Conservation (phyloP, 2,888 invertebrate species). For the Calameuta filiformis region DNA sequence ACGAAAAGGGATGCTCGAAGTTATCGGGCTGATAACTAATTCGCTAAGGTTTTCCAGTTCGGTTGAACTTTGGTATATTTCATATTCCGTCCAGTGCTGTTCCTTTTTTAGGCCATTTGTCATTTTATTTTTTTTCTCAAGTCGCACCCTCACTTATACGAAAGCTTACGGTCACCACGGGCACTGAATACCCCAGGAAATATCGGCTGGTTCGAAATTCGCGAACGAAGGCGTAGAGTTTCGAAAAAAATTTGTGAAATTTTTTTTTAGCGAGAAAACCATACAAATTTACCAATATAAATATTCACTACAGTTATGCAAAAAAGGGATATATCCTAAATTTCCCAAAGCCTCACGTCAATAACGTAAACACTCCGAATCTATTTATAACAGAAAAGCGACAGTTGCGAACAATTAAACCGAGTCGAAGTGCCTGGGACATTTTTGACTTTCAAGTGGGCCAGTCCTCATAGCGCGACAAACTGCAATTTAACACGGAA, state of each 20-base stretch:
- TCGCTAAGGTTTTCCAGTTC: background rate
- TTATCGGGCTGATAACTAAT: background rate
- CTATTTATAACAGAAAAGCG: background rate
- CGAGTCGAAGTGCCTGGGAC: background rate
- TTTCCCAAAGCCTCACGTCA: too few relatives aligned
- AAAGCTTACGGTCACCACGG: background rate
- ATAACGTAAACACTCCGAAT: too few relatives aligned
- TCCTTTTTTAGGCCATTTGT: background rate
- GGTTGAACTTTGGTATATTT: background rate
- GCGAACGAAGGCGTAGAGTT: too few relatives aligned
- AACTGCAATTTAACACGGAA: constrained; percentile 33
- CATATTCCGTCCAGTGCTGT: background rate
- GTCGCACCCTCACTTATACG: background rate
- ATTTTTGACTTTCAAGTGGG: constrained; percentile 27
- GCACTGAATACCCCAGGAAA: background rate
- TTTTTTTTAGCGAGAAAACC: too few relatives aligned
- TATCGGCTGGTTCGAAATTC: too few relatives aligned
- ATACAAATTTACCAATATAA: too few relatives aligned
- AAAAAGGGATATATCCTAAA: too few relatives aligned
- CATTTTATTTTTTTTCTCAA: too few relatives aligned
- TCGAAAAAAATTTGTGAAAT: too few relatives aligned
- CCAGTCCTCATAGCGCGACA: constrained; percentile 13
- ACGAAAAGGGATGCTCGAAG: background rate
- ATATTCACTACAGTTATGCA: too few relatives aligned
- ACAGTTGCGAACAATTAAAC: background rate